phyloP scores from a whole-genome alignment of 2,888 invertebrate species.

The Protodeltote pygarga region DNA sequence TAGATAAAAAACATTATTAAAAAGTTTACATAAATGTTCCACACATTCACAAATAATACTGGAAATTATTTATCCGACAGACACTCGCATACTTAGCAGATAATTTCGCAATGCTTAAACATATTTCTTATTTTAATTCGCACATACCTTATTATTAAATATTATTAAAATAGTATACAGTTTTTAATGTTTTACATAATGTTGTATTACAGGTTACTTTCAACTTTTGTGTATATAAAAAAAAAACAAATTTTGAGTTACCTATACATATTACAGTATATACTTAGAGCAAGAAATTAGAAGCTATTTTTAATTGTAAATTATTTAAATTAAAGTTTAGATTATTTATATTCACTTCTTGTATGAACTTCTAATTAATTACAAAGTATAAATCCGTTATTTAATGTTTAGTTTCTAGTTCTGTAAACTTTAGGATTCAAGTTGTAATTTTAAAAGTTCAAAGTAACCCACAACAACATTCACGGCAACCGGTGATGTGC shows the following conservation, averaged over 20 bases:
- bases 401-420: no score
- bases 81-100: slow-evolving; percentile 51
- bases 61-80: slow-evolving; percentile 8
- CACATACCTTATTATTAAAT: slow-evolving; percentile 39
- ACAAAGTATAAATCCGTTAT: no score
- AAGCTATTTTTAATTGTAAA: no score
- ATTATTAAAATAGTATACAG: slow-evolving; percentile 22
- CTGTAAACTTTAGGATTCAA: no score
- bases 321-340: no score
- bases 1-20: slow-evolving; percentile 23
- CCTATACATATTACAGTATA: no score
- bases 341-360: no score
- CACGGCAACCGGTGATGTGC: slow-evolving; percentile 16
- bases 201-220: slow-evolving; percentile 41
- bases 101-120: slow-evolving; percentile 49
- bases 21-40: slow-evolving; percentile 29
- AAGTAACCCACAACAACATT: slow-evolving; percentile 27
- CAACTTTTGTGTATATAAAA: slow-evolving; percentile 2
- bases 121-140: slow-evolving; percentile 39
- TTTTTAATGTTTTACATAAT: slow-evolving; percentile 27
- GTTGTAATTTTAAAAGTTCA: slow-evolving; percentile 9
- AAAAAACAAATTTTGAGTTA: no score
- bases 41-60: slow-evolving; percentile 29
- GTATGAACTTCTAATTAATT: no score
- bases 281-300: no score